phyloP scores from a whole-genome alignment of 1,140 invertebrate species.

The Battus philenor region DNA sequence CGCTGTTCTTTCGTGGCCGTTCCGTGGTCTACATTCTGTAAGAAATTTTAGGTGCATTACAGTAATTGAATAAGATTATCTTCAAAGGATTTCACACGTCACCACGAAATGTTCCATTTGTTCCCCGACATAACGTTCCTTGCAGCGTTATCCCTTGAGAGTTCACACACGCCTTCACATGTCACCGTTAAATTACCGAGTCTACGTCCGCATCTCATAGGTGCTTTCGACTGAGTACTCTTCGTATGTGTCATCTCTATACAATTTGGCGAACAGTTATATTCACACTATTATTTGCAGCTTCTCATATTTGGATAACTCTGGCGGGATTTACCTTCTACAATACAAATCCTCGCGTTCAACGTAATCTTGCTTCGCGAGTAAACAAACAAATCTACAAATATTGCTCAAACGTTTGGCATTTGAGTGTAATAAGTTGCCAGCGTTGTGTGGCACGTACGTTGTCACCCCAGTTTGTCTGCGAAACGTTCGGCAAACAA shows the following conservation, averaged over 20 bases:
- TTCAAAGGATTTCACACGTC: too few species aligned
- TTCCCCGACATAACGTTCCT: slow-evolving; percentile 9
- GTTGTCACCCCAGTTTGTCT: slow-evolving; percentile 20
- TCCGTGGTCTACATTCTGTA: too few species aligned
- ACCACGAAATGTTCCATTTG: slow-evolving; percentile 12
- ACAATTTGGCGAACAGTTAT: background rate
- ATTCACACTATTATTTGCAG: slow-evolving; percentile 19
- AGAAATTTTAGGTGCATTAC: too few species aligned
- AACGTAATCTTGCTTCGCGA: slow-evolving; percentile 18
- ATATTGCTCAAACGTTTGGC: slow-evolving; percentile 18
- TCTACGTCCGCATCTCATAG: slow-evolving; percentile 18
- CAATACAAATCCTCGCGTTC: slow-evolving; percentile 17
- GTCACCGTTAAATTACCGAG: slow-evolving; percentile 21
- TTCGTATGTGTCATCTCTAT: background rate
- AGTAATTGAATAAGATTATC: too few species aligned
- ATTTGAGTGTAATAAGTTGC: slow-evolving; percentile 35
- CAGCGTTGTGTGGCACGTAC: slow-evolving; percentile 28
- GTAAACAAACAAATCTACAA: slow-evolving; percentile 24
- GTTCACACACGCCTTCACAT: slow-evolving; percentile 18
- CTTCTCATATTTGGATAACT: slow-evolving; percentile 17
- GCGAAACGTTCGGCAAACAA: slow-evolving; percentile 41
- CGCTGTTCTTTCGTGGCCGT: too few species aligned
- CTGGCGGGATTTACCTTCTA: slow-evolving; percentile 18
- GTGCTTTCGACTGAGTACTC: slow-evolving; percentile 2
- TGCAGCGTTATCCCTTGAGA: slow-evolving; percentile 13